Base-by-base conservation (phyloP, 2,113 vertebrate genomes). In the Gambusia holbrooki region DNA sequence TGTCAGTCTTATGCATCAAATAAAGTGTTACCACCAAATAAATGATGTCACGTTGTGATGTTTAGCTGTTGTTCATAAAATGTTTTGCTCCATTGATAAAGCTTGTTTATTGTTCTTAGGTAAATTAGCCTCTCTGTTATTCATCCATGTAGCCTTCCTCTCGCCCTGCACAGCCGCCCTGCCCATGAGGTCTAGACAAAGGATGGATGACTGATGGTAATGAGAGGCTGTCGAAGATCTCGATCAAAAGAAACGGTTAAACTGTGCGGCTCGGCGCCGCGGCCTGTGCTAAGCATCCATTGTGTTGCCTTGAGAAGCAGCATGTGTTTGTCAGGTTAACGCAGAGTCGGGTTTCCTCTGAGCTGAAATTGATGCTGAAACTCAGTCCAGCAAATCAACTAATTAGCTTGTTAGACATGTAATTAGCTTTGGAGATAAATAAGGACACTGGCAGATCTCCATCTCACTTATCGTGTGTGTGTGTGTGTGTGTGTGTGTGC, bases 291-390 rank as follows among this genome's bases (percentile, higher is more conserved):
- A 58, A 35, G 30, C 12, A n/a, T 58, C 1, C 30, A 22, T n/a
- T 60, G 35, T 58, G 62, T 51, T 29, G n/a, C 12, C n/a, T 37
- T 60, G 27, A 66, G 5, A 68, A 63, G 27, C 61, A 42, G 42
- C 54, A 33, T 71, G 73, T 74, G 71, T 70, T 58, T 62, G 19
- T 69, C 19, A 32, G 64, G 54, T 79, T 54, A 61, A n/a, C 65
- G 40, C 37, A 12, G 66, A 32, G 17, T 90, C 4, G 1, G 17
- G 82, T 93, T 91, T 84, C 86, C 48, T 48, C 14, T 32, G 32
- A 66, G 5, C 42, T 73, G 84, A 92, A 91, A 74, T 32, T 62
- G 84, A 92, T 77, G 75, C 88, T 82, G 84, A 76, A 90, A 89
- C 76, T 77, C 70, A 81, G 81, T 78, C 81, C 51, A 45, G 72